Percentiles rank a stretch among this genome's conserved stretches.
Conservation (phyloP, 37 sponge, comb jelly and placozoan genomes). For the Ianthella basta region DNA sequence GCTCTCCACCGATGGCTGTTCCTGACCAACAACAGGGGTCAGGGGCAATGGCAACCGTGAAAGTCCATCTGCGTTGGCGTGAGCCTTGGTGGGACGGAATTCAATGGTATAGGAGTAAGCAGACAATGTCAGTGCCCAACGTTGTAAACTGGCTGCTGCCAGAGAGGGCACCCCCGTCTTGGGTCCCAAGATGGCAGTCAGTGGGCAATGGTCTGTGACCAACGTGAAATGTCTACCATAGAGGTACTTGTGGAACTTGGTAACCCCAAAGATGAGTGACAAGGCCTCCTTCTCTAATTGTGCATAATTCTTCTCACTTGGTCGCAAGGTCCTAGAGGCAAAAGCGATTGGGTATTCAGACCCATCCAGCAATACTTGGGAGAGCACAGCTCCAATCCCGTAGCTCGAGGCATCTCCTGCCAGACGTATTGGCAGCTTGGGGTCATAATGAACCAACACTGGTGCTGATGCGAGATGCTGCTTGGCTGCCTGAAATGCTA, state of each 20-base stretch:
- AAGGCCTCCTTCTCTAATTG: conserved; percentile 29
- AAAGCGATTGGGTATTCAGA: not conserved
- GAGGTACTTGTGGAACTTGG: conserved; percentile 19
- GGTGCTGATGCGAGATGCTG: no score
- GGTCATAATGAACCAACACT: no score
- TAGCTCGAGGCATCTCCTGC: no score
- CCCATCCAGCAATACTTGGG: no score
- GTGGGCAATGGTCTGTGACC: conserved; percentile 6
- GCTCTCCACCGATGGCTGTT: no score
- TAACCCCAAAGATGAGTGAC: conserved; percentile 9
- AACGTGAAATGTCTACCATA: not conserved
- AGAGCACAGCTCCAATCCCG: no score
- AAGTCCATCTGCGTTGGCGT: no score
- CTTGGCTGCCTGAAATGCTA: no score
- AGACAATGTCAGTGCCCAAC: not conserved
- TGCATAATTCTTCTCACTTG: not conserved
- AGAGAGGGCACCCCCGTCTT: not conserved
- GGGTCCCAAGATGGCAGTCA: conserved; percentile 2
- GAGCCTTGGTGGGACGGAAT: no score
- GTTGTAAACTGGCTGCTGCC: conserved; percentile 16
- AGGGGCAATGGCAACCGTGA: no score
- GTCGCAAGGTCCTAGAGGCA: not conserved
- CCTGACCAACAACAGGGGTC: no score
- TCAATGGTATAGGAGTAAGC: not conserved
- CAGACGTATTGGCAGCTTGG: no score